A percentile compares a stretch with the other conserved stretches of the same genome.
Conservation (phyloP, 1,140 invertebrate genomes). For the Augochlora pura region DNA sequence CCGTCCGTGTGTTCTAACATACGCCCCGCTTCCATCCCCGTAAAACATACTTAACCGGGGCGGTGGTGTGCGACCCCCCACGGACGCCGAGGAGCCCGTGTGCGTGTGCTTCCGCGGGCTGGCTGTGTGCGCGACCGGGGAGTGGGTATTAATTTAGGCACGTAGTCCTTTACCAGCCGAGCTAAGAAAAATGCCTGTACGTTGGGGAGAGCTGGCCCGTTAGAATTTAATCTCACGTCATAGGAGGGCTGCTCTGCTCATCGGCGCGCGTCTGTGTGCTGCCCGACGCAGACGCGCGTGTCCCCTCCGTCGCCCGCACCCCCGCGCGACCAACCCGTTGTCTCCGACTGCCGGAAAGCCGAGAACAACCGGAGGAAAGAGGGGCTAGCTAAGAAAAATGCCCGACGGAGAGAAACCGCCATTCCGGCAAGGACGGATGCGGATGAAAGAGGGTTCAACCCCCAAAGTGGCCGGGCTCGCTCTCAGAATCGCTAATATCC, state of each 20-base stretch:
- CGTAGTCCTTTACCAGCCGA: conserved; percentile 69
- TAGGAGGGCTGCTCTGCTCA: conserved; percentile 53
- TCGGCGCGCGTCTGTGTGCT: conserved; percentile 50
- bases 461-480: conserved; percentile 20
- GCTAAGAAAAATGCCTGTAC: conserved; percentile 77
- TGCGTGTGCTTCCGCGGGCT: conserved; percentile 2
- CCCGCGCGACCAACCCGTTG: not conserved
- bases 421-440: conserved; percentile 5
- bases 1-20: conserved; percentile 41
- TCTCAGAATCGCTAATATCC: conserved; percentile 54
- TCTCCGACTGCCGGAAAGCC: conserved; percentile 40
- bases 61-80: conserved; percentile 1
- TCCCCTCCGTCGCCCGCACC: not conserved
- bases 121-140: conserved; percentile 42
- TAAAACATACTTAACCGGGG: conserved; percentile 46
- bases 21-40: conserved; percentile 42
- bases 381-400: conserved; percentile 67
- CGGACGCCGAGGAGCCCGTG: conserved; percentile 9
- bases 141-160: conserved; percentile 76
- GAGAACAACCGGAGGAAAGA: conserved; percentile 50
- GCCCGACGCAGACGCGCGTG: conserved; percentile 32
- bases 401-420: conserved; percentile 24
- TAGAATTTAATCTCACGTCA: conserved; percentile 78
- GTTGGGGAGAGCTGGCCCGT: conserved; percentile 63
- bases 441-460: conserved; percentile 33